Base-by-base conservation (phyloP, 2,113 vertebrate genomes). In the Saguinus imperator region DNA sequence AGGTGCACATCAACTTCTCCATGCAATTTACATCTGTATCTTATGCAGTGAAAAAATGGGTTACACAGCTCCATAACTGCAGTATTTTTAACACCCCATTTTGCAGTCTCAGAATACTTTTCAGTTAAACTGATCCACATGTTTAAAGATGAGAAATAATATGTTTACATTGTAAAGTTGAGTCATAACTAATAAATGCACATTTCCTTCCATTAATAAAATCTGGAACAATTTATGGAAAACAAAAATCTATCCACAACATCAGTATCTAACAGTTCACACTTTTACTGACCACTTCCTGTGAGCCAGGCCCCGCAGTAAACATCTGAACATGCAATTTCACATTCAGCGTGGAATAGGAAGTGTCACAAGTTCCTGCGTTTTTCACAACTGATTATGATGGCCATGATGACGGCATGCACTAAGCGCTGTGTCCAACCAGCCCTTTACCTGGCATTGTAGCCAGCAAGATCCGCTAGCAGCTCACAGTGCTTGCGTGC, bases 201-300 rank as follows among this genome's bases (percentile, higher is more conserved):
- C 45, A 77, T 91, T 96, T 94, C 77, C 75, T 95, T 27, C 82
- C 93, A 43, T 88, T 52, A 90, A 92, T 87, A 82, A 96, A 97
- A 95, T 73, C 12, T 83, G 91, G 52, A 77, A 55, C 87, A 87
- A 73, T 92, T 87, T 77, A 82, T 43, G 81, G 72, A 90, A 55
- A 94, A 87, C 72, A 94, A 61, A 94, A 73, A 82, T 66, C 76
- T 72, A 89, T 37, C 82, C 96, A 92, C 50, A 1, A 8, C 25
- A 83, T 86, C 66, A 94, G 40, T 76, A 87, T 29, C 32, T 12
- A 93, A 83, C 27, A 82, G 61, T 48, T 86, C 72, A 55, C 57
- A 77, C 87, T 93, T 96, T 95, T 73, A 86, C 77, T 25, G 17
- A 50, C 58, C 57, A 70, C 10, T 92, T 95, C 79, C 61, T 87